Conservation (phyloP, 2,113 vertebrate genomes). For the Sinocyclocheilus anshuiensis region DNA sequence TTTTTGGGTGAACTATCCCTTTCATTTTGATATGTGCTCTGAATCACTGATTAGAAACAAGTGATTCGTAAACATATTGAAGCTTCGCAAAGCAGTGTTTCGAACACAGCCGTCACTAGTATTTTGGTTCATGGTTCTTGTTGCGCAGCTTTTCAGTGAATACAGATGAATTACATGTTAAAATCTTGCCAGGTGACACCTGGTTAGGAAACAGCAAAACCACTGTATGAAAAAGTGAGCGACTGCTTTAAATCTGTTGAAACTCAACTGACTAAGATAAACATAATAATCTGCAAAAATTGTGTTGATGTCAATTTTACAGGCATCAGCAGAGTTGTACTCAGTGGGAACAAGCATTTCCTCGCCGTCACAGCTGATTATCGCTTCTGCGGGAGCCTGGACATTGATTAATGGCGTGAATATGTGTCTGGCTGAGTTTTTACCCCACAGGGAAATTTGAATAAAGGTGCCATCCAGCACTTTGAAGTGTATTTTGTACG, state of each 20-base stretch:
- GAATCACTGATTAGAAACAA: not conserved
- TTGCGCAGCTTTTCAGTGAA: not conserved
- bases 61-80: not conserved
- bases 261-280: not conserved
- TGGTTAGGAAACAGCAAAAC: not conserved
- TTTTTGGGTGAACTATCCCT: too few species aligned
- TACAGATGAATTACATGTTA: not conserved
- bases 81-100: not conserved
- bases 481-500: conserved; percentile 46
- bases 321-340: not conserved
- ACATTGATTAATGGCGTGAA: conserved; percentile 61
- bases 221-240: not conserved
- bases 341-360: conserved; percentile 24
- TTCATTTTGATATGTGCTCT: not conserved
- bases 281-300: not conserved
- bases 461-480: conserved; percentile 32
- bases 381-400: not conserved
- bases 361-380: conserved; percentile 27
- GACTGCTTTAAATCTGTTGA: not conserved
- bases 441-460: conserved; percentile 47
- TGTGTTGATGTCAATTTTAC: not conserved
- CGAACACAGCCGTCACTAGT: not conserved
- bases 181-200: not conserved
- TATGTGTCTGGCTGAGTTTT: conserved; percentile 52
- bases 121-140: not conserved